Evolutionary conservation across 1,140 invertebrate species (phyloP).

Genomic region (Nymphalis io): DNA sequence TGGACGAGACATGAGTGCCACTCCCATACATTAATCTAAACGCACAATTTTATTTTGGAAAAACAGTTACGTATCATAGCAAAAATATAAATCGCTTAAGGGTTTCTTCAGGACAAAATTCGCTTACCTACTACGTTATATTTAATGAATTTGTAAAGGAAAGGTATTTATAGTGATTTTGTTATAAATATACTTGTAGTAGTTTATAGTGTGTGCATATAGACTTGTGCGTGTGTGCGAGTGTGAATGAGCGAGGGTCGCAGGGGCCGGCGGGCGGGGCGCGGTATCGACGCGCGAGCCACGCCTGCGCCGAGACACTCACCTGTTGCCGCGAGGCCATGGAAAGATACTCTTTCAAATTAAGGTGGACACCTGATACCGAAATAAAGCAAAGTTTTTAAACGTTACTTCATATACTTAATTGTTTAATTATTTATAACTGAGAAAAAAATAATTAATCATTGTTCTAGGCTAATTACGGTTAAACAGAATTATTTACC

Average conservation of each 20-base stretch:
- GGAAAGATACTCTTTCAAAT: constrained; percentile 78
- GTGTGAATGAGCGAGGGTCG: constrained; percentile 64
- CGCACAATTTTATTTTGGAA: neutral
- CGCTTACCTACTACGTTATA: neutral
- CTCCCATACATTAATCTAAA: constrained; percentile 12
- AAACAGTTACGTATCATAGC: neutral
- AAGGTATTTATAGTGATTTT: neutral
- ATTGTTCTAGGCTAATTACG: neutral
- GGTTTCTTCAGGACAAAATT: neutral
- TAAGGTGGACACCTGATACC: constrained; percentile 73
- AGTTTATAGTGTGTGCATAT: constrained; percentile 17
- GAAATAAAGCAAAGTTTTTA: constrained; percentile 52
- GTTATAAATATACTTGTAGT: constrained; percentile 11
- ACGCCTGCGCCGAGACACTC: constrained; percentile 64
- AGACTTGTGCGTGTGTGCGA: constrained; percentile 46
- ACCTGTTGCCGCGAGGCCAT: constrained; percentile 76
- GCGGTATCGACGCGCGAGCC: constrained; percentile 72
- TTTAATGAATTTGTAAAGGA: neutral
- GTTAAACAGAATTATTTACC: too few species aligned
- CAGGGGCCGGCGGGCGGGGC: constrained; percentile 47
- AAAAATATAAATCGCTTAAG: neutral
- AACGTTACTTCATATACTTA: constrained; percentile 23
- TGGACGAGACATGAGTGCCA: constrained; percentile 20
- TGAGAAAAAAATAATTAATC: neutral
- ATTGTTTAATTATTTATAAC: neutral